A percentile compares a stretch with the other conserved stretches of the same genome.
These are phyloP conservation scores for Willowsia nigromaculata DNA, from an alignment of 2,888 invertebrate species.

Conservation along the genomic window DNA sequence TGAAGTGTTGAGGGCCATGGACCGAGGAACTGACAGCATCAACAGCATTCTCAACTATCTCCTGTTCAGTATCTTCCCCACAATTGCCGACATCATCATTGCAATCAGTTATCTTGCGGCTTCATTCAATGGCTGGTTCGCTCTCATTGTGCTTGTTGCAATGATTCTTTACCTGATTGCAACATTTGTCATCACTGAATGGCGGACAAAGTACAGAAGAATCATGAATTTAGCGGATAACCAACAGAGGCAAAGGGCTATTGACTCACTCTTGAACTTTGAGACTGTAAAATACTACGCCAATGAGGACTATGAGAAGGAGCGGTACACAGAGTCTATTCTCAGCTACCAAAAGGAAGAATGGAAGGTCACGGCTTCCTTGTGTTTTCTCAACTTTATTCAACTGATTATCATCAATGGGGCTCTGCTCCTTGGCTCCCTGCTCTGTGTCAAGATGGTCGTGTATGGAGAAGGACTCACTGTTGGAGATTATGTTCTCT, in stretches of 20 bases:
- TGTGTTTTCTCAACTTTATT: constrained; percentile 93
- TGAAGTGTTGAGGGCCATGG: constrained; percentile 97
- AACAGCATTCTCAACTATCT: constrained; percentile 95
- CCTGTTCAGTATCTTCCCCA: constrained; percentile 95
- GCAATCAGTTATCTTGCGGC: constrained; percentile 94
- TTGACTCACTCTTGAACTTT: constrained; percentile 97
- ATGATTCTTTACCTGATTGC: constrained; percentile 96
- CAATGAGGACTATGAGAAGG: constrained; percentile 94
- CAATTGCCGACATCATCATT: constrained; percentile 93
- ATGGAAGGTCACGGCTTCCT: constrained; percentile 91
- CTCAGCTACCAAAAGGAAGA: constrained; percentile 82
- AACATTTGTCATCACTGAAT: constrained; percentile 96
- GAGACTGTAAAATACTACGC: constrained; percentile 99
- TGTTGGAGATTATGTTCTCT: constrained; percentile 97
- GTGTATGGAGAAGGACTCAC: constrained; percentile 85
- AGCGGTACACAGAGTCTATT: constrained; percentile 91
- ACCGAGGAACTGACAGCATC: constrained; percentile 97
- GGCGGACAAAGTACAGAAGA: constrained; percentile 97
- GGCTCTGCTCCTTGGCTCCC: constrained; percentile 91
- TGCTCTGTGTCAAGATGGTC: constrained; percentile 94
- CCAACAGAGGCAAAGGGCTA: constrained; percentile 92
- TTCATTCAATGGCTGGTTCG: constrained; percentile 96
- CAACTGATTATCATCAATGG: constrained; percentile 94
- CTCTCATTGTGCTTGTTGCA: constrained; percentile 94
- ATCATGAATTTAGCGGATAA: constrained; percentile 97